phyloP scores from a whole-genome alignment of 2,113 vertebrate species.

The Himantopus leucocephalus region DNA sequence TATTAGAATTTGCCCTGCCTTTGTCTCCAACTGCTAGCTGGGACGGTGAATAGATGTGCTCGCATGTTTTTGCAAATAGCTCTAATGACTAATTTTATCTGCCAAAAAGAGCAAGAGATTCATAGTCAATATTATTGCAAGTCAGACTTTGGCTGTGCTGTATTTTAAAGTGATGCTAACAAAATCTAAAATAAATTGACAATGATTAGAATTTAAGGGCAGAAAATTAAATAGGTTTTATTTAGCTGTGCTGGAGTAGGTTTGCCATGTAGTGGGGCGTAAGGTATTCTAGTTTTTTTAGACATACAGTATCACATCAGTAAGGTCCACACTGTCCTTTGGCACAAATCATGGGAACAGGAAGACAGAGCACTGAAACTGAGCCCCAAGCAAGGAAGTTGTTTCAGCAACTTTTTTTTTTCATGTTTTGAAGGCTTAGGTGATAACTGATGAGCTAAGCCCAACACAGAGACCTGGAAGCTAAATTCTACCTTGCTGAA shows the following conservation, averaged over 20 bases:
- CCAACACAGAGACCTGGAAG: neutral
- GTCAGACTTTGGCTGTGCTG: neutral
- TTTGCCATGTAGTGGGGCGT: neutral
- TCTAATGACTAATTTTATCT: neutral
- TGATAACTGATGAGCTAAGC: neutral
- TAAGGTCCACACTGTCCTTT: neutral
- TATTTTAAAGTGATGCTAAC: neutral
- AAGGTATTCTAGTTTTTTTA: neutral
- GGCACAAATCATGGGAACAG: neutral
- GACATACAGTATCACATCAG: fast-evolving
- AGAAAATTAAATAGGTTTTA: neutral
- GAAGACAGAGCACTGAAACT: neutral
- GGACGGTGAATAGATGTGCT: neutral
- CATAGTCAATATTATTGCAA: neutral
- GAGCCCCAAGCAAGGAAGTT: neutral
- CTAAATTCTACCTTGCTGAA: neutral
- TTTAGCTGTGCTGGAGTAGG: neutral
- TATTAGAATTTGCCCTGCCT: neutral
- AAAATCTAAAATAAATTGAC: neutral
- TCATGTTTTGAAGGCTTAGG: neutral
- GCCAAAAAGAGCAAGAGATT: neutral
- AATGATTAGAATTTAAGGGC: neutral
- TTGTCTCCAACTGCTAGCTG: neutral
- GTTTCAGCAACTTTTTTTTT: neutral
- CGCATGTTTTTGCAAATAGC: neutral